Evolutionary conservation across 2,888 invertebrate species (phyloP).

Genomic region (Lamellibrachia satsuma): DNA sequence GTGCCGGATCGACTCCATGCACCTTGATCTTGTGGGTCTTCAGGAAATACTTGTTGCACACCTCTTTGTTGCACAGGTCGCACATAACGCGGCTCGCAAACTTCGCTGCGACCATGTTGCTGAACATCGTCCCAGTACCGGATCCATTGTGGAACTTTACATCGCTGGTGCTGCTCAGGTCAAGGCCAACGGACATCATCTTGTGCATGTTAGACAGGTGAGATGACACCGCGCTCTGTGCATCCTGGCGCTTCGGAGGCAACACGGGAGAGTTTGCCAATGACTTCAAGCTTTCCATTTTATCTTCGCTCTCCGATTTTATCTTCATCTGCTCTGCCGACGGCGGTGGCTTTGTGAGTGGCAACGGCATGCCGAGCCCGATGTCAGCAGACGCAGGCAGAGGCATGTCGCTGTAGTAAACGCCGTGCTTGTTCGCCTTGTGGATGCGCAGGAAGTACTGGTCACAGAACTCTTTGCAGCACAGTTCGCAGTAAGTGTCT

Average conservation of each 20-base stretch:
- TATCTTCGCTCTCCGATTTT: constrained; percentile 20
- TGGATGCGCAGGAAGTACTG: constrained; percentile 63
- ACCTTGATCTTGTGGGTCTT: constrained; percentile 99
- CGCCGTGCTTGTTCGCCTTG: constrained; percentile 64
- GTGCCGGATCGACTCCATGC: constrained; percentile 71
- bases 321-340: constrained; percentile 29
- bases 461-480: constrained; percentile 72
- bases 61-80: constrained; percentile 96
- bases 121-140: constrained; percentile 52
- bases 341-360: constrained; percentile 24
- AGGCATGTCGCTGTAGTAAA: constrained; percentile 40
- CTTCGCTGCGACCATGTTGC: constrained; percentile 64
- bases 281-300: not conserved
- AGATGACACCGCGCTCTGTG: not conserved
- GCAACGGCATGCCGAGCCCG: constrained; percentile 27
- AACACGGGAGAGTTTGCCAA: not conserved
- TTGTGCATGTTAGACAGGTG: not conserved
- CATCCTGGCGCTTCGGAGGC: not conserved
- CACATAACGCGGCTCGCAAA: constrained; percentile 70
- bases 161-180: not conserved
- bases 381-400: constrained; percentile 7
- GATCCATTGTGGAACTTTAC: not conserved
- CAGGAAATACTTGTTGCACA: constrained; percentile 99
- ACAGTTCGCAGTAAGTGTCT: constrained; percentile 90
- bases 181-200: constrained; percentile 13